Base-by-base conservation (phyloP, 2,113 vertebrate genomes). In the Anolis carolinensis region DNA sequence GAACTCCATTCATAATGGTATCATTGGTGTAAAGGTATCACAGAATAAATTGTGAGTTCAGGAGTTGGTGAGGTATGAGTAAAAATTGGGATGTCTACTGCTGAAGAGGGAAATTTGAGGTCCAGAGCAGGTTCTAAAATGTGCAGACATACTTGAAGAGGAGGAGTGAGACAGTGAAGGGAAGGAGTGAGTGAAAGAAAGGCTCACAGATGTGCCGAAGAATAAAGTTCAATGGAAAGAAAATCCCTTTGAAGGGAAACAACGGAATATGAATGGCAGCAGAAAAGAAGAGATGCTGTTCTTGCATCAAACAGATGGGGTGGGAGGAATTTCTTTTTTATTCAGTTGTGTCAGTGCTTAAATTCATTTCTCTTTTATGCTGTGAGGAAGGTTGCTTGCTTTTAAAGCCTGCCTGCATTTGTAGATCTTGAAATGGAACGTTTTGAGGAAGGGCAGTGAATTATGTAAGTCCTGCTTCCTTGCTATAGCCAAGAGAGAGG, bases 1-100 rank as follows among this genome's bases (percentile, higher is more conserved):
- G 79, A 88, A 59, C 32, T 73, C 2, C 48, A 62, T 18, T 82
- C 86, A 34, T 32, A 62, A 21, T 81, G 86, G 39, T 36, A 86
- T 68, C 71, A 25, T 20, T 85, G 27, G 13, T 88, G 0, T 0
- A 83, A 80, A 77, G 30, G 23, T 73, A 11, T 67, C 25, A 73
- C 0, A 21, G 59, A 1, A 71, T 65, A 79, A 88, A 70, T 79
- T 44, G 21, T 25, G 55, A 4, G 2, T 75, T 84, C 50, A 34
- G 16, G 68, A 76, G 6, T 18, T 76, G 0, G 39, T 23, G n/a
- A 5, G n/a, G 72, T 67, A n/a, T 20, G 70, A 34, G 52, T 82
- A 32, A 32, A 82, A 11, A n/a, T 11, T 36, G 5, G 6, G 10
- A 68, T 50, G 25, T 48, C 39, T 81, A 1, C 0, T 23, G 34